Evolutionary conservation across 2,888 invertebrate genomes (phyloP).

Genomic region (Papilio gigon): DNA sequence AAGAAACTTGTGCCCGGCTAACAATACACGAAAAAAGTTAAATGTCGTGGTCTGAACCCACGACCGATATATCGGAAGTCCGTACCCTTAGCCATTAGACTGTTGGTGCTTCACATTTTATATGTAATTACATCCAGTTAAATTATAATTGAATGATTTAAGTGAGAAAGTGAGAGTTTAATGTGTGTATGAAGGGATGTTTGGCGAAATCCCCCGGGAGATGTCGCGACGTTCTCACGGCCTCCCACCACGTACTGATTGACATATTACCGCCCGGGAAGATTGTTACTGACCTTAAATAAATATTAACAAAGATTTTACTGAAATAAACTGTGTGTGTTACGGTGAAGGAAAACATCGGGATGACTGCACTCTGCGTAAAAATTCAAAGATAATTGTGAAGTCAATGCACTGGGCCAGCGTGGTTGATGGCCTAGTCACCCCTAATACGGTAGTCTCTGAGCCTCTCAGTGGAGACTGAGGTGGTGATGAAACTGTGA

Average conservation of each 20-base stretch:
- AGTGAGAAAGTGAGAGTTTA: conserved; percentile 48
- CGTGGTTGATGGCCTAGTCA: too few species aligned
- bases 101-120: not conserved
- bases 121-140: conserved; percentile 44
- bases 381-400: too few species aligned
- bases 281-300: not conserved
- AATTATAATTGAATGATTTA: conserved; percentile 54
- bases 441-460: too few species aligned
- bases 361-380: too few species aligned
- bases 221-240: conserved; percentile 58
- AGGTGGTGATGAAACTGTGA: too few species aligned
- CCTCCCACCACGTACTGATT: conserved; percentile 38
- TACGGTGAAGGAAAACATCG: too few species aligned
- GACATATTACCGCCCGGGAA: conserved; percentile 28
- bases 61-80: not conserved
- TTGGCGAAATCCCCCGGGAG: conserved; percentile 53
- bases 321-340: too few species aligned
- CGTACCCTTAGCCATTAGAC: not conserved
- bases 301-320: not conserved
- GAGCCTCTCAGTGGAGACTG: too few species aligned
- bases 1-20: too few species aligned
- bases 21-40: too few species aligned
- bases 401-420: too few species aligned
- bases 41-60: not conserved
- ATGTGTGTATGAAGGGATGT: conserved; percentile 43